Conservation (phyloP, 1,140 invertebrate species). For the Cherax destructor region DNA sequence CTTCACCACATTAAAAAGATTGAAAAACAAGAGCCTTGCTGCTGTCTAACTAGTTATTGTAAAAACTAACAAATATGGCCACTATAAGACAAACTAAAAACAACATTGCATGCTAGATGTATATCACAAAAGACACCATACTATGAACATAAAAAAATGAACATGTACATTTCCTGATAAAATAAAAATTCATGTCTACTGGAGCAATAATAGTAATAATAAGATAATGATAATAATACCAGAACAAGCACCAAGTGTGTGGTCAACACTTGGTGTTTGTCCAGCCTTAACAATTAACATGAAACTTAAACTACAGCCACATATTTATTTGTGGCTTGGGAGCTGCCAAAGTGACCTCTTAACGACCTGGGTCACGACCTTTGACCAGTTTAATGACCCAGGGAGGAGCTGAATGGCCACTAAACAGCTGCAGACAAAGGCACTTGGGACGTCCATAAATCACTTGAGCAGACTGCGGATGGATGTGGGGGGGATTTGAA, state of each 20-base stretch:
- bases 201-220: slow-evolving; percentile 60
- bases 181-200: slow-evolving; percentile 70
- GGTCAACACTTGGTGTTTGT: slow-evolving; percentile 57
- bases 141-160: slow-evolving; percentile 63
- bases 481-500: slow-evolving; percentile 61
- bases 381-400: slow-evolving; percentile 47
- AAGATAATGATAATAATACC: slow-evolving; percentile 60
- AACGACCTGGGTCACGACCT: slow-evolving; percentile 64
- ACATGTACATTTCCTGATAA: slow-evolving; percentile 70
- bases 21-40: slow-evolving; percentile 66
- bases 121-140: slow-evolving; percentile 69
- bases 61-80: slow-evolving; percentile 70
- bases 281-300: slow-evolving; percentile 63
- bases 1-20: slow-evolving; percentile 69
- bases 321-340: slow-evolving; percentile 53
- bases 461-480: slow-evolving; percentile 67
- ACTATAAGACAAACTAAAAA: slow-evolving; percentile 66
- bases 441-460: slow-evolving; percentile 67
- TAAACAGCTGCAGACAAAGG: slow-evolving; percentile 69
- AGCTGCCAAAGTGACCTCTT: slow-evolving; percentile 69
- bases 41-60: slow-evolving; percentile 65
- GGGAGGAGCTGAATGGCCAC: slow-evolving; percentile 60
- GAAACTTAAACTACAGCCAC: slow-evolving; percentile 53
- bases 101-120: slow-evolving; percentile 68
- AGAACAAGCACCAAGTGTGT: slow-evolving; percentile 64